A percentile compares a stretch with the other conserved stretches of the same genome.
Conservation (phyloP, 2,797 vertebrate species). For the Nannoperca australis region DNA sequence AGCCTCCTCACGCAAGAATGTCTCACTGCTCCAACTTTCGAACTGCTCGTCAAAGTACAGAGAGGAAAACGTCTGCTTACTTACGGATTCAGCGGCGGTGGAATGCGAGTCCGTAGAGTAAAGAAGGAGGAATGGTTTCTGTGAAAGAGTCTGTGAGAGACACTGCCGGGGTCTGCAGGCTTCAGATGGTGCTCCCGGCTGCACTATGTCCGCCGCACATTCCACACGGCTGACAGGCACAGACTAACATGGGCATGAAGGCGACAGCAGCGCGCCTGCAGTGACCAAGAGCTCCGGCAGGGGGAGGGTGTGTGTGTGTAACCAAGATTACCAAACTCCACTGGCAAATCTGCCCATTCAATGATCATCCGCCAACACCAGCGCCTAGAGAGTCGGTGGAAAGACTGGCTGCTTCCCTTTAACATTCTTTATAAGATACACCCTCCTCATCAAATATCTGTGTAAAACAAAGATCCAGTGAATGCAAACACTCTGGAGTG, state of each 20-base stretch:
- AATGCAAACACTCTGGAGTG: too few species aligned
- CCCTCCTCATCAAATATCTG: not conserved
- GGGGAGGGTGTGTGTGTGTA: conserved; percentile 37
- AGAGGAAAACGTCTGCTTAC: conserved; percentile 23
- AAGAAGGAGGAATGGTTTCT: not conserved
- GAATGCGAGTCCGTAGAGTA: not conserved
- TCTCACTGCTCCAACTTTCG: conserved; percentile 46
- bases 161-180: conserved; percentile 13
- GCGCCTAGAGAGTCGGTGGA: too few species aligned
- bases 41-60: conserved; percentile 7
- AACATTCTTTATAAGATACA: not conserved
- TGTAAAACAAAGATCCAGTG: too few species aligned
- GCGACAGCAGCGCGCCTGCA: conserved; percentile 26
- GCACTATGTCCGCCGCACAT: conserved; percentile 77
- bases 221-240: conserved; percentile 79
- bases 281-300: conserved; percentile 39
- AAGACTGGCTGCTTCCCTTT: not conserved
- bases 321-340: too few species aligned
- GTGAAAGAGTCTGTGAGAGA: not conserved
- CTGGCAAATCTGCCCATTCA: too few species aligned
- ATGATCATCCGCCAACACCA: too few species aligned
- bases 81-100: conserved; percentile 54
- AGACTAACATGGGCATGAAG: conserved; percentile 84
- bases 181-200: conserved; percentile 25
- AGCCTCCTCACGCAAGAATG: not conserved